These are phyloP conservation scores for Druon quercuslanigerum DNA, from an alignment of 1,140 invertebrate genomes.

Conservation along the genomic window DNA sequence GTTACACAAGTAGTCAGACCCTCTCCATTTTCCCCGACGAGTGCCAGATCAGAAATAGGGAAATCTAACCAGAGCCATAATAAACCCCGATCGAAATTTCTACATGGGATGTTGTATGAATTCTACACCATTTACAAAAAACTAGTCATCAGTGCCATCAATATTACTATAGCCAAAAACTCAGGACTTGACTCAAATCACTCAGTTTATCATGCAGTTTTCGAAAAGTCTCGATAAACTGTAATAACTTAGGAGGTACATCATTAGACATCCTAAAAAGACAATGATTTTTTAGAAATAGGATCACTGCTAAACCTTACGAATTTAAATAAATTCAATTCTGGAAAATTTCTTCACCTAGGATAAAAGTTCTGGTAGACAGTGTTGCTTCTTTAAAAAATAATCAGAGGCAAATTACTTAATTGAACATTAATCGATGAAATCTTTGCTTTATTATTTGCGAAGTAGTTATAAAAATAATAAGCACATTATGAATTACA, in stretches of 20 bases:
- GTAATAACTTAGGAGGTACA: neutral
- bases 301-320: too few species aligned
- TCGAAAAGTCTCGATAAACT: neutral
- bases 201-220: neutral
- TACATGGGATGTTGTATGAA: too few species aligned
- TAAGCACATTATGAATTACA: neutral
- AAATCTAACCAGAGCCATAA: too few species aligned
- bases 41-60: too few species aligned
- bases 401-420: neutral
- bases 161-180: neutral
- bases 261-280: too few species aligned
- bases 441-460: neutral
- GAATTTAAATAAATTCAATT: too few species aligned
- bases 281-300: too few species aligned
- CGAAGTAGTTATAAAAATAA: neutral
- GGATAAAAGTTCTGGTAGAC: neutral
- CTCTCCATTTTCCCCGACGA: too few species aligned
- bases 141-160: neutral
- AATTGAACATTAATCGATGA: neutral
- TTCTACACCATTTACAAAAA: neutral
- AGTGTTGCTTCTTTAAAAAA: neutral
- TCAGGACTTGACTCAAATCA: neutral
- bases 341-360: neutral
- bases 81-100: too few species aligned
- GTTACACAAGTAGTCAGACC: too few species aligned